Percentiles rank a stretch among this genome's conserved stretches.
These are phyloP conservation scores for Phyllotreta cruciferae DNA, from an alignment of 2,888 invertebrate species.

Conservation along the genomic window DNA sequence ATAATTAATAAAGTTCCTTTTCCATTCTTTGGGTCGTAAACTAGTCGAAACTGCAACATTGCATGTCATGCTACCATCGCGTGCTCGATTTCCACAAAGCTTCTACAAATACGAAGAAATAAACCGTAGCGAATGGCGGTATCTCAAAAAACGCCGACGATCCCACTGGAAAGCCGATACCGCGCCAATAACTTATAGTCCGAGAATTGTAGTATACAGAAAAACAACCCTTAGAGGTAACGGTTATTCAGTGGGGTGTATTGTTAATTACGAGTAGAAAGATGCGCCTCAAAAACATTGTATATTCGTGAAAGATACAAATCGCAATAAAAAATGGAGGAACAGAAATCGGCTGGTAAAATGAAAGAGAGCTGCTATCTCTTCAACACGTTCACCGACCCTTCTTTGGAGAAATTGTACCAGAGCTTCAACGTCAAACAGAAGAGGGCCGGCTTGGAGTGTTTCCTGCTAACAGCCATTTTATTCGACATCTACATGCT, in stretches of 20 bases:
- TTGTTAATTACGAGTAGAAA: conserved; percentile 4
- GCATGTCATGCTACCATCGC: conserved; percentile 30
- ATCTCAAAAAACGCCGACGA: conserved; percentile 12
- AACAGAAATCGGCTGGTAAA: conserved; percentile 53
- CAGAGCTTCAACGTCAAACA: conserved; percentile 76
- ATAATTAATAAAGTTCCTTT: conserved; percentile 27
- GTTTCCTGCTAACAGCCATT: conserved; percentile 72
- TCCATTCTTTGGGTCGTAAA: conserved; percentile 17
- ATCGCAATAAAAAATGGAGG: conserved; percentile 46
- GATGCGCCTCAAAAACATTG: conserved; percentile 14
- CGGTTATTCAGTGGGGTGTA: background rate
- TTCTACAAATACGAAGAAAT: conserved; percentile 29
- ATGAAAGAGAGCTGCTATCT: conserved; percentile 50
- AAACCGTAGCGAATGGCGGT: conserved; percentile 16
- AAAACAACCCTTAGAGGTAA: background rate
- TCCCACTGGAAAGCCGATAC: conserved; percentile 12
- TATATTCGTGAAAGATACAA: conserved; percentile 9
- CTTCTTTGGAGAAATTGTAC: conserved; percentile 73
- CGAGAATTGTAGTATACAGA: background rate
- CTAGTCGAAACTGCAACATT: conserved; percentile 19
- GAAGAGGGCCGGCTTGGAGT: conserved; percentile 73
- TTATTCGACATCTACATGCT: conserved; percentile 71
- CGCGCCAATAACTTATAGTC: conserved; percentile 1
- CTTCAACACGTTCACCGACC: conserved; percentile 65
- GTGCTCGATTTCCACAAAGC: conserved; percentile 26